phyloP scores from a whole-genome alignment of 2,113 vertebrate species.

The Phainopepla nitens region DNA sequence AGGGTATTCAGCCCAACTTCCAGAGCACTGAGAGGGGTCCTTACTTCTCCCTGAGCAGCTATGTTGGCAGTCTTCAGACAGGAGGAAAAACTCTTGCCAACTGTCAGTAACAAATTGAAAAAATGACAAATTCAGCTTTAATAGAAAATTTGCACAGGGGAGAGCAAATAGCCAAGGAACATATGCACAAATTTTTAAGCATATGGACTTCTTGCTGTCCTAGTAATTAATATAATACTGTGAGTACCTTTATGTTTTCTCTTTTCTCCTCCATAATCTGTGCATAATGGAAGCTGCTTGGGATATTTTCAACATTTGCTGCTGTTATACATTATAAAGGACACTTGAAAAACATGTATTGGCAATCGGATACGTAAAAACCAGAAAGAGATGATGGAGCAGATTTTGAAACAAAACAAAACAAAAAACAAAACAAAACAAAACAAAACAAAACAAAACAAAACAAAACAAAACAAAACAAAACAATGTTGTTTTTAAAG shows the following conservation, averaged over 20 bases:
- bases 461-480: neutral
- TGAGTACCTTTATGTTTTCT: neutral
- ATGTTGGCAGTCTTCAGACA: constrained; percentile 18
- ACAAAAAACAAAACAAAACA: too few relatives aligned
- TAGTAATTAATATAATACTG: constrained; percentile 64
- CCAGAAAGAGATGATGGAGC: neutral
- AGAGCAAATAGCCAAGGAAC: constrained; percentile 29
- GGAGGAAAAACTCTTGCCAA: neutral
- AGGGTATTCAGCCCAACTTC: neutral
- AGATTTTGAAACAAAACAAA: neutral
- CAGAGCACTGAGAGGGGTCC: neutral
- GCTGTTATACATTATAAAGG: neutral
- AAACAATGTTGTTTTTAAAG: neutral
- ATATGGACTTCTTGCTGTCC: constrained; percentile 52
- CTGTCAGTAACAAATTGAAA: constrained; percentile 23
- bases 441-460: too few relatives aligned
- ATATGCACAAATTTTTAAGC: constrained; percentile 53
- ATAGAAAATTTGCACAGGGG: neutral
- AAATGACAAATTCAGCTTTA: constrained; percentile 44
- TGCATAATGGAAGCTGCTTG: neutral
- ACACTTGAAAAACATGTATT: neutral
- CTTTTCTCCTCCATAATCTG: neutral
- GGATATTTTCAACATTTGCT: neutral
- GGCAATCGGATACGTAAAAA: neutral
- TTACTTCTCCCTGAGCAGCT: neutral